Evolutionary conservation across 1,140 invertebrate genomes (phyloP), one percentile per base, ranked within the genome.

Genomic region (Hestina assimilis): DNA sequence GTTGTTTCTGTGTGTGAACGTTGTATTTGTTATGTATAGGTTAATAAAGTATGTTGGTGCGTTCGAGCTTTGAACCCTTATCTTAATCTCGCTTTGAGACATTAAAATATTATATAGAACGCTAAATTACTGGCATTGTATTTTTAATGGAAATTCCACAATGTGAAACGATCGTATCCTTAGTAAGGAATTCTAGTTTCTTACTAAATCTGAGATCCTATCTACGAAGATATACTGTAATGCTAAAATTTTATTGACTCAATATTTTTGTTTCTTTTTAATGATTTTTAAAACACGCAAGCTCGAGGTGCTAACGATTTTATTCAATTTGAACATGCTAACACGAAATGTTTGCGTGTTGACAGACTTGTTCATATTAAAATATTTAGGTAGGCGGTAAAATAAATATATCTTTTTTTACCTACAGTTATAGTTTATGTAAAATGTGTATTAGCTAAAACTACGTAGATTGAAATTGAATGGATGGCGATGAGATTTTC

Each of bases 81-180:
- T 48, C 29, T 48, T 21, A 33, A 48, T 48, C n/a, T 48, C 11
- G 2, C 21, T 48, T 33, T 23, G 20, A 35, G 11, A 35, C 28
- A 15, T 47, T 47, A 47, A 47, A 47, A 47, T 47, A 33, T 33
- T 35, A 20, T 17, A 19, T 19, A 20, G 43, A 4, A 46, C 43
- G 15, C 17, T 38, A 40, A 20, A 3, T 9, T 20, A 19, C 20
- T n/a, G 20, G 8, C 12, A 24, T 8, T 28, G 24, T 28, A 8
- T 45, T 14, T 17, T 14, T 26, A 43, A 45, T 28, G 17, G 1
- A 45, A 45, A 45, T 45, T 45, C 42, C 42, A 24, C 1, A 9
- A 2, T 2, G 12, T 31, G 29, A 31, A 28, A 31, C 31, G 14
- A 9, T 15, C 7, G 21, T 43, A 33, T 29, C 15, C 7, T 20